Evolutionary conservation across 2,113 vertebrate genomes (phyloP).

Genomic region (Pterophyllum scalare): DNA sequence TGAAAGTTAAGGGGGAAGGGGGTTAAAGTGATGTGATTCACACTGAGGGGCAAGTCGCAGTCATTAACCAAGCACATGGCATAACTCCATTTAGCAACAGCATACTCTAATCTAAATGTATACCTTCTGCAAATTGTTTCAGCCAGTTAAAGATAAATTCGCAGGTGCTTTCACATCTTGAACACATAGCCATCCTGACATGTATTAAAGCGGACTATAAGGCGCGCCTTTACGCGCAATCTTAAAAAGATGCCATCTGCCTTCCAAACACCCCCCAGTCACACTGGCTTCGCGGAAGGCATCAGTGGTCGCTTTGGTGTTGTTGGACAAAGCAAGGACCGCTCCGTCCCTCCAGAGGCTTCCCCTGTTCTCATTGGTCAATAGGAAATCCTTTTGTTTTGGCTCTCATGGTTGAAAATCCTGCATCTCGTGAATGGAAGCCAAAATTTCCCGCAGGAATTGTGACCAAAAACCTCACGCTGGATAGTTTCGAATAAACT

Average conservation of each 20-base stretch:
- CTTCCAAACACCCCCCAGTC: neutral
- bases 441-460: neutral
- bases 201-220: neutral
- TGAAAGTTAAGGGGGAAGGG: neutral
- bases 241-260: neutral
- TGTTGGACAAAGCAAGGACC: slow-evolving; percentile 68
- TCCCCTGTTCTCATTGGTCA: slow-evolving; percentile 62
- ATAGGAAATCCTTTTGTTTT: slow-evolving; percentile 63
- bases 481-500: neutral
- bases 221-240: neutral
- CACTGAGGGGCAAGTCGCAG: slow-evolving; percentile 5
- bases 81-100: slow-evolving; percentile 4
- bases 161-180: neutral
- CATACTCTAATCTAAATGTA: neutral
- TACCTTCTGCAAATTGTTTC: neutral
- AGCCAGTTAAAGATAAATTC: neutral
- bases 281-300: neutral
- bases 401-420: slow-evolving; percentile 37
- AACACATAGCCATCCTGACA: neutral
- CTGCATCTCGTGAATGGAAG: slow-evolving; percentile 36
- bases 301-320: slow-evolving; percentile 24
- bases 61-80: slow-evolving; percentile 15
- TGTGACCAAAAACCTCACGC: neutral
- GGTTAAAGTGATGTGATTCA: slow-evolving; percentile 25
- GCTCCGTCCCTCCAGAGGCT: slow-evolving; percentile 44